Evolutionary conservation across 2,113 vertebrate species (phyloP).

Genomic region (Drymodes brunneopygia): DNA sequence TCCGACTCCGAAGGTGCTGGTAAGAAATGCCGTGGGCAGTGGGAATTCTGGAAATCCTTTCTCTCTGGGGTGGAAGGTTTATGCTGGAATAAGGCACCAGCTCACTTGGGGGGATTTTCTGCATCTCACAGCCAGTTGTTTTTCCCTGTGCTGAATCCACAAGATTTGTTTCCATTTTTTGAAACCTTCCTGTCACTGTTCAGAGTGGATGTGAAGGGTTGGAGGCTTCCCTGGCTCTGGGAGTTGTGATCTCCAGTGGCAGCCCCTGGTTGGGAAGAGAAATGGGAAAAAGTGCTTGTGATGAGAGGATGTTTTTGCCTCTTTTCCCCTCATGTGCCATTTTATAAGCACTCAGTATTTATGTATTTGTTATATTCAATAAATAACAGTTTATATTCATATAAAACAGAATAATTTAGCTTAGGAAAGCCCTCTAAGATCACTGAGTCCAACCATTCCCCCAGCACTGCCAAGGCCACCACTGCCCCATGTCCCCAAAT

Average conservation of each 20-base stretch:
- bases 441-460: background rate
- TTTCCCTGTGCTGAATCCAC: background rate
- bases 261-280: background rate
- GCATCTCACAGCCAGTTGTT: background rate
- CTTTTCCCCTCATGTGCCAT: background rate
- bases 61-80: background rate
- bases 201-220: background rate
- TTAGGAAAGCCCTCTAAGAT: background rate
- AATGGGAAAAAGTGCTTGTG: background rate
- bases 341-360: background rate
- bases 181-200: background rate
- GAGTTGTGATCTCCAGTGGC: background rate
- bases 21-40: conserved; percentile 70
- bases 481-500: background rate
- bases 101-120: background rate
- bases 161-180: background rate
- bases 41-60: background rate
- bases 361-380: background rate
- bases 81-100: background rate
- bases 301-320: background rate
- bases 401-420: background rate
- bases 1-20: conserved; percentile 97
- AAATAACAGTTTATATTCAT: background rate
- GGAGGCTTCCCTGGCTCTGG: background rate
- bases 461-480: background rate